A percentile compares a stretch with the other conserved stretches of the same genome.
phyloP scores from a whole-genome alignment of 2,888 invertebrate species.

The Dasypolia templi region DNA sequence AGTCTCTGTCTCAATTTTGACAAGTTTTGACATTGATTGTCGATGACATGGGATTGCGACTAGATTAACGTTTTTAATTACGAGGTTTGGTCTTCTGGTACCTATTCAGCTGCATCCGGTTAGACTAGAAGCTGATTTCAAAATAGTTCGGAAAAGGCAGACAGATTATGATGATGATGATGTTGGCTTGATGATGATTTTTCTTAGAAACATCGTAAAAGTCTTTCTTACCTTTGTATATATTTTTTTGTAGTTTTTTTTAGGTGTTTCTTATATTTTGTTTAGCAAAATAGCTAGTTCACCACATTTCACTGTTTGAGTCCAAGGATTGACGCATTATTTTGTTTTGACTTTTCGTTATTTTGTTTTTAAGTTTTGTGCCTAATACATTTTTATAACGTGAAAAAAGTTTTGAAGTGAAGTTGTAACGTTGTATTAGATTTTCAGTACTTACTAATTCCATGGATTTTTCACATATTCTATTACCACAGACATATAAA shows the following conservation, averaged over 20 bases:
- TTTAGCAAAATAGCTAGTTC: conserved; percentile 2
- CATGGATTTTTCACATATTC: too few species aligned
- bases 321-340: conserved; percentile 36
- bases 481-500: too few species aligned
- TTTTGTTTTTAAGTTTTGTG: conserved; percentile 8
- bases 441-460: not conserved
- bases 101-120: not conserved
- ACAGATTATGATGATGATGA: not conserved
- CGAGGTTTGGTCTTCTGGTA: too few species aligned
- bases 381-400: not conserved
- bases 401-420: not conserved
- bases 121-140: not conserved
- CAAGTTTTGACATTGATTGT: too few species aligned
- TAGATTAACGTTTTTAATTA: too few species aligned
- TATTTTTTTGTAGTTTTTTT: conserved; percentile 8
- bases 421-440: not conserved
- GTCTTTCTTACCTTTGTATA: conserved; percentile 16
- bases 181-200: not conserved
- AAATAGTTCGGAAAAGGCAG: not conserved
- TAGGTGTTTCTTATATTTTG: not conserved
- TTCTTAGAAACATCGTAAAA: not conserved
- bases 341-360: conserved; percentile 29
- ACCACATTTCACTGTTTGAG: conserved; percentile 37
- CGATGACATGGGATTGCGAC: too few species aligned
- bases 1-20: too few species aligned